A percentile compares a stretch with the other conserved stretches of the same genome.
Conservation (phyloP, 2,797 vertebrate species). For the Lagocephalus sceleratus region DNA sequence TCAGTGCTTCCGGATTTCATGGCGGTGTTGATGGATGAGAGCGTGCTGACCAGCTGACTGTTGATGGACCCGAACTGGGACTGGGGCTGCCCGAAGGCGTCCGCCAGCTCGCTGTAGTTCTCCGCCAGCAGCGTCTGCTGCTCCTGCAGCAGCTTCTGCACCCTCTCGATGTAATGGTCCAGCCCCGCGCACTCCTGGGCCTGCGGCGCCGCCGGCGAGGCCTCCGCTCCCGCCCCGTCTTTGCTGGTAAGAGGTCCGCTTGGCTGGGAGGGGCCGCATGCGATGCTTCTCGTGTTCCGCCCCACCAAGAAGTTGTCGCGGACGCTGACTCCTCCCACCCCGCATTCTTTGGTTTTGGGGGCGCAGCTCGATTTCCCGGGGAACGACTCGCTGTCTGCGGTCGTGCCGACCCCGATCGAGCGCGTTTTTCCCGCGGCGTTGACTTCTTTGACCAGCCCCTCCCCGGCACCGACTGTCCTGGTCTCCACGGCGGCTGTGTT, state of each 20-base stretch:
- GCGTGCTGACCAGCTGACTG: slow-evolving; percentile 91
- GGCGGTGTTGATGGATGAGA: slow-evolving; percentile 91
- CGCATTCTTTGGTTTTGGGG: slow-evolving; percentile 88
- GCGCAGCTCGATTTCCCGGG: slow-evolving; percentile 30
- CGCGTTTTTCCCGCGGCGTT: slow-evolving; percentile 75
- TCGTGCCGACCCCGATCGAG: slow-evolving; percentile 87
- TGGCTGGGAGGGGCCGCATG: slow-evolving; percentile 82
- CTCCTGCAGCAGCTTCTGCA: slow-evolving; percentile 93
- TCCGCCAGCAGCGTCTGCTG: slow-evolving; percentile 93
- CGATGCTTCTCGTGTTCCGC: slow-evolving; percentile 91
- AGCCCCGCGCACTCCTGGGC: slow-evolving; percentile 66
- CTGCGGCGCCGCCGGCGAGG: slow-evolving; percentile 25
- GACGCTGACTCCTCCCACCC: slow-evolving; percentile 83
- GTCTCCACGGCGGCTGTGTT: slow-evolving; percentile 78
- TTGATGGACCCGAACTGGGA: slow-evolving; percentile 95
- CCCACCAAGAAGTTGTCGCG: slow-evolving; percentile 91
- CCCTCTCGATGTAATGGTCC: slow-evolving; percentile 93
- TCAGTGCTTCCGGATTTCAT: slow-evolving; percentile 88
- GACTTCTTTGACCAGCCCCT: slow-evolving; percentile 89
- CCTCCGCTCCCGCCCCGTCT: slow-evolving; percentile 36
- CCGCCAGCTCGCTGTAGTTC: slow-evolving; percentile 94
- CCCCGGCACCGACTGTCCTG: slow-evolving; percentile 85
- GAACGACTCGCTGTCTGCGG: slow-evolving; percentile 63
- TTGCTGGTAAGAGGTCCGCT: slow-evolving; percentile 52
- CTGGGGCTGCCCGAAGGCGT: slow-evolving; percentile 92